phyloP scores from a whole-genome alignment of 2,888 invertebrate genomes.

The Lottia scabra region DNA sequence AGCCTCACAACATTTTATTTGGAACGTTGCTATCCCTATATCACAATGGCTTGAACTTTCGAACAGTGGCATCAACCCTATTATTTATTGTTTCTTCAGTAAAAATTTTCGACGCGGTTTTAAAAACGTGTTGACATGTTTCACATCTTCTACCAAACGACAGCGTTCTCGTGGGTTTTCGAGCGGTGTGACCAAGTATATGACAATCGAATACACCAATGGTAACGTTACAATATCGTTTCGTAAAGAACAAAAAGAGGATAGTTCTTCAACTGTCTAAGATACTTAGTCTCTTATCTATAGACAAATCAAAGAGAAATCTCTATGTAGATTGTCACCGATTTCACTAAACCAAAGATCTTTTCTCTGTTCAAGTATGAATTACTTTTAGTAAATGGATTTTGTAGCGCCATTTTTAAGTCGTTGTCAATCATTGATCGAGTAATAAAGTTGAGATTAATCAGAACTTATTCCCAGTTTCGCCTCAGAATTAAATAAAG shows the following conservation, averaged over 20 bases:
- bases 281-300: too few relatives aligned
- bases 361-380: too few relatives aligned
- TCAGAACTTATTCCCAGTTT: too few relatives aligned
- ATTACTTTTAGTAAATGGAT: too few relatives aligned
- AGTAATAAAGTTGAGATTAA: too few relatives aligned
- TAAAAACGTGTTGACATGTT: constrained; percentile 43
- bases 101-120: constrained; percentile 93
- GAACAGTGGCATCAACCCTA: constrained; percentile 95
- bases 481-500: too few relatives aligned
- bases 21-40: constrained; percentile 80
- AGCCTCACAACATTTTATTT: constrained; percentile 76
- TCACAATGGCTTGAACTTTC: constrained; percentile 95
- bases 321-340: too few relatives aligned
- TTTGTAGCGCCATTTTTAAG: too few relatives aligned
- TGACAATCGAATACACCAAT: constrained; percentile 33
- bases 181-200: constrained; percentile 30
- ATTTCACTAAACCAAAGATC: too few relatives aligned
- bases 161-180: constrained; percentile 16
- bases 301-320: too few relatives aligned
- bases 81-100: constrained; percentile 94
- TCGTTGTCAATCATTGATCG: too few relatives aligned
- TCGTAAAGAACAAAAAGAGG: constrained; percentile 20
- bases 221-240: constrained; percentile 31
- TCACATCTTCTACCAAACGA: constrained; percentile 9
- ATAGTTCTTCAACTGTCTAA: constrained; percentile 23